Evolutionary conservation across 2,888 invertebrate species (phyloP).

Genomic region (Furcula furcula): DNA sequence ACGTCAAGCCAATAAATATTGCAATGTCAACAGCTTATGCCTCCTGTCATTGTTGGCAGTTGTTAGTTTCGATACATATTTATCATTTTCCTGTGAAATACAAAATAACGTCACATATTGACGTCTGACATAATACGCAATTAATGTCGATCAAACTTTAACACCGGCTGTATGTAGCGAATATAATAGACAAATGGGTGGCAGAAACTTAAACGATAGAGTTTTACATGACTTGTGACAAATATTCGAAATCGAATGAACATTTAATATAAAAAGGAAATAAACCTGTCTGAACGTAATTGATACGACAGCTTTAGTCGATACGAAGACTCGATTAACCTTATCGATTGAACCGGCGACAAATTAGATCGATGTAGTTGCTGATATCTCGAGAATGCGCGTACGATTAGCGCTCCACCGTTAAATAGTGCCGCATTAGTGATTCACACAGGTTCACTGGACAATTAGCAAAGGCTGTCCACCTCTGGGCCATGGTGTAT

Average conservation of each 20-base stretch:
- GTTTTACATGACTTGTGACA: too few relatives aligned
- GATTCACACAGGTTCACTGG: slow-evolving; percentile 76
- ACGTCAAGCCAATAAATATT: slow-evolving; percentile 30
- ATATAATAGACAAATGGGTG: neutral
- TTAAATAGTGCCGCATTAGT: slow-evolving; percentile 67
- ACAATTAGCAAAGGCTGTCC: slow-evolving; percentile 81
- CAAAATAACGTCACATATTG: slow-evolving; percentile 17
- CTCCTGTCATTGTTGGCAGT: slow-evolving; percentile 24
- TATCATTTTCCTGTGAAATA: slow-evolving; percentile 18
- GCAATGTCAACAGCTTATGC: slow-evolving; percentile 17
- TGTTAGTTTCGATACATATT: slow-evolving; percentile 19
- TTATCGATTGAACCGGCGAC: slow-evolving; percentile 26
- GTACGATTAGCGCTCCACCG: slow-evolving; percentile 47
- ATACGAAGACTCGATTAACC: slow-evolving; percentile 1
- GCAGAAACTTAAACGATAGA: too few relatives aligned
- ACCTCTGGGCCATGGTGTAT: slow-evolving; percentile 74
- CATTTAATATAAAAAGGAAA: too few relatives aligned
- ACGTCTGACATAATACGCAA: slow-evolving; percentile 14
- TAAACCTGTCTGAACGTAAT: too few relatives aligned
- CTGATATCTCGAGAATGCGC: slow-evolving; percentile 45
- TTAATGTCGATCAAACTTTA: slow-evolving; percentile 10
- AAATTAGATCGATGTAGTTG: slow-evolving; percentile 21
- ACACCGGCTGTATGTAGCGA: slow-evolving; percentile 1
- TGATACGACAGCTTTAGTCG: too few relatives aligned
- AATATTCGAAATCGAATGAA: too few relatives aligned